phyloP scores from a whole-genome alignment of 2,888 invertebrate genomes.

The Epistrophe grossulariae region DNA sequence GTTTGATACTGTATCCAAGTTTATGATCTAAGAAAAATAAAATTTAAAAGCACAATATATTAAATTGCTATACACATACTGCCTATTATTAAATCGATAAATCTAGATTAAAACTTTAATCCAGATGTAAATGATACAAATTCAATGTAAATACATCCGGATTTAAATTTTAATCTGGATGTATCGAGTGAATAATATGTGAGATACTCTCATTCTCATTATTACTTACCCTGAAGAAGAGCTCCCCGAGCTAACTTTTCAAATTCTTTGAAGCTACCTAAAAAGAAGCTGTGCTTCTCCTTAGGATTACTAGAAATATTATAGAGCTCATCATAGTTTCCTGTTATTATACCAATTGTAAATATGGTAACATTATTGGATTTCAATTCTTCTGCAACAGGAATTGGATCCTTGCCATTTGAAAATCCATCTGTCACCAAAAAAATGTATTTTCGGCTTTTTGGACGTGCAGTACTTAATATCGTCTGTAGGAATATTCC shows the following conservation, averaged over 20 bases:
- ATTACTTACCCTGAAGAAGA: conserved; percentile 86
- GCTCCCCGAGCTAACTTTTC: conserved; percentile 88
- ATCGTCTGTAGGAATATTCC: conserved; percentile 83
- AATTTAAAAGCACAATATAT: background rate
- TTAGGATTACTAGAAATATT: conserved; percentile 88
- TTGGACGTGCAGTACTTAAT: conserved; percentile 83
- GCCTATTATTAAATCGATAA: no score
- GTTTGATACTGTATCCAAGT: conserved; percentile 85
- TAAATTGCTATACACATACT: no score
- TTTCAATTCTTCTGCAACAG: conserved; percentile 86
- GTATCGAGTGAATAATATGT: no score
- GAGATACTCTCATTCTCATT: no score
- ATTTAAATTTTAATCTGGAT: no score
- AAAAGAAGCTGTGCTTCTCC: conserved; percentile 87
- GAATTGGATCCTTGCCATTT: conserved; percentile 88
- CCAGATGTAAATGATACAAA: no score
- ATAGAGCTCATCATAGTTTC: conserved; percentile 87
- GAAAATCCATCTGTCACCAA: conserved; percentile 90
- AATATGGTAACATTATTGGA: conserved; percentile 85
- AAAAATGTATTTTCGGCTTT: conserved; percentile 87
- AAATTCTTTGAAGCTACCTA: conserved; percentile 89
- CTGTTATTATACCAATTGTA: conserved; percentile 86
- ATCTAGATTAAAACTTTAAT: no score
- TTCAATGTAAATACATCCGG: no score
- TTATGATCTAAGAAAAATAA: conserved; percentile 85